These are phyloP conservation scores for Nematolebias whitei DNA, from an alignment of 2,113 vertebrate species.

Conservation along the genomic window DNA sequence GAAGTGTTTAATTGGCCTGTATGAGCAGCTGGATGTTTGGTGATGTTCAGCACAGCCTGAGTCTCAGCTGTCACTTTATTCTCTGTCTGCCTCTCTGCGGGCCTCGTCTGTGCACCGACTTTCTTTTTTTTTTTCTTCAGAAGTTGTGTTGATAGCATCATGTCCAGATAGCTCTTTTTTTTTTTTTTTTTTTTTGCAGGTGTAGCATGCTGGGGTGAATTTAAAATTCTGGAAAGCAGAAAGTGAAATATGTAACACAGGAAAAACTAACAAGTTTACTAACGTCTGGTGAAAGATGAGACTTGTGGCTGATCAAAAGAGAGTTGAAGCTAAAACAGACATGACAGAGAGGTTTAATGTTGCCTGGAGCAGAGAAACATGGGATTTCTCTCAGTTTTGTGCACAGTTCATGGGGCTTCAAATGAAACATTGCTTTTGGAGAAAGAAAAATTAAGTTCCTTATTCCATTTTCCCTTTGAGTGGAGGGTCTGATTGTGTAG, in stretches of 20 bases:
- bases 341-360: conserved; percentile 3
- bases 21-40: conserved; percentile 80
- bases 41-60: conserved; percentile 76
- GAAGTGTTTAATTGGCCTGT: conserved; percentile 81
- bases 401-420: neutral
- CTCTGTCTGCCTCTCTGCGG: conserved; percentile 69
- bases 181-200: conserved; percentile 46
- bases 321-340: neutral
- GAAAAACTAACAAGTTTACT: conserved; percentile 16
- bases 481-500: no score
- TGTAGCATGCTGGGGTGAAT: conserved; percentile 49
- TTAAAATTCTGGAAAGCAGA: conserved; percentile 40
- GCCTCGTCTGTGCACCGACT: conserved; percentile 62
- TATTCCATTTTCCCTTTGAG: neutral
- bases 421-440: neutral
- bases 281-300: conserved; percentile 25
- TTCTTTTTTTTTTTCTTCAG: conserved; percentile 36
- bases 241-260: conserved; percentile 19
- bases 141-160: conserved; percentile 54
- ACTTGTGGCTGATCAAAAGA: conserved; percentile 4
- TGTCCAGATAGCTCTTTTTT: conserved; percentile 73
- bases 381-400: neutral
- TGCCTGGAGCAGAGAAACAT: conserved; percentile 1
- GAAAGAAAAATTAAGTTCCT: neutral
- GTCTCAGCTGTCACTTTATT: conserved; percentile 79